These are phyloP conservation scores for Gallinago media DNA, from an alignment of 2,113 vertebrate genomes.

Conservation along the genomic window DNA sequence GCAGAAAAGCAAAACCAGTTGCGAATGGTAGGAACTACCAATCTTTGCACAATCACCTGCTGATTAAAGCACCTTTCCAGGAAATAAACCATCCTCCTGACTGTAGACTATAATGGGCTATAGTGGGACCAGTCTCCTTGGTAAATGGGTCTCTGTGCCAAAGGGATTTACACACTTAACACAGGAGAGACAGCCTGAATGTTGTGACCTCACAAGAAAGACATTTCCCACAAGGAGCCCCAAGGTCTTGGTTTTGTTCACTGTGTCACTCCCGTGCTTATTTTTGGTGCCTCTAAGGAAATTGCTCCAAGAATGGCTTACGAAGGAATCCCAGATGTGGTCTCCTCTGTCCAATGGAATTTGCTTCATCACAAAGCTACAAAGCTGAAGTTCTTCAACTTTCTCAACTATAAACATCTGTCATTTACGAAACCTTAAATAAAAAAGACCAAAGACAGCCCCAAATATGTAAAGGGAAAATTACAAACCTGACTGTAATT, in stretches of 20 bases:
- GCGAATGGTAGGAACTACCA: neutral
- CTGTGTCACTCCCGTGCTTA: accelerated
- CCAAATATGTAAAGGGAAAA: neutral
- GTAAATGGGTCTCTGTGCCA: neutral
- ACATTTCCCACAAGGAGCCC: conserved; percentile 34
- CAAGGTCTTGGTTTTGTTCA: neutral
- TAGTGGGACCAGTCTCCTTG: neutral
- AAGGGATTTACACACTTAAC: neutral
- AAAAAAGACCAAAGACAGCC: neutral
- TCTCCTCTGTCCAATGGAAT: neutral
- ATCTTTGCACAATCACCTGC: neutral
- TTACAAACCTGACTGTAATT: neutral
- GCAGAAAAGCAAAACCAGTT: neutral
- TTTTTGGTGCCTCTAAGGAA: neutral
- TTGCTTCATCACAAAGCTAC: neutral
- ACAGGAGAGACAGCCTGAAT: neutral
- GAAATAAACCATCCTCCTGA: neutral
- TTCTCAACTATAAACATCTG: neutral
- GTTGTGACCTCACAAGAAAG: neutral
- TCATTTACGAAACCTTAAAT: neutral
- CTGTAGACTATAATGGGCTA: neutral
- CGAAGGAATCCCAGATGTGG: neutral
- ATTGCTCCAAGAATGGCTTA: neutral
- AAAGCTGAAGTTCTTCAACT: neutral
- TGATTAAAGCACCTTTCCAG: neutral